phyloP scores from a whole-genome alignment of 2,113 vertebrate species.

The Deroptyus accipitrinus region DNA sequence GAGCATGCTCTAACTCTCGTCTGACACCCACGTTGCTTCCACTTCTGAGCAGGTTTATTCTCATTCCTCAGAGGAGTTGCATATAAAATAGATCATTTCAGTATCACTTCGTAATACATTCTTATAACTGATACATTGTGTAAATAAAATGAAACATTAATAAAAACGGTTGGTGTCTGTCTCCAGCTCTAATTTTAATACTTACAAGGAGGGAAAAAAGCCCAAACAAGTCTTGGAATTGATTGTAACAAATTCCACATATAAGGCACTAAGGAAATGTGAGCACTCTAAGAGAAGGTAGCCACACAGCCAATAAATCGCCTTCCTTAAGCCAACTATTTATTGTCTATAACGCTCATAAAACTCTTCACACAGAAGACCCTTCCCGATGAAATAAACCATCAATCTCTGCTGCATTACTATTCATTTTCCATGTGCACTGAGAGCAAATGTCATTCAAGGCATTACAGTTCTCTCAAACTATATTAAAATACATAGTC shows the following conservation, averaged over 20 bases:
- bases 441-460: slow-evolving; percentile 66
- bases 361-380: slow-evolving; percentile 57
- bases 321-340: slow-evolving; percentile 59
- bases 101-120: background rate
- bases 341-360: slow-evolving; percentile 62
- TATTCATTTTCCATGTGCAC: slow-evolving; percentile 64
- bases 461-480: slow-evolving; percentile 63
- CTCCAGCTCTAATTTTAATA: background rate
- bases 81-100: slow-evolving; percentile 46
- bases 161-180: slow-evolving; percentile 38
- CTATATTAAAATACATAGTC: slow-evolving; percentile 69
- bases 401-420: slow-evolving; percentile 60
- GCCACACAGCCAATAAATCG: slow-evolving; percentile 29
- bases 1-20: background rate
- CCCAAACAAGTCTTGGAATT: background rate
- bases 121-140: slow-evolving; percentile 27
- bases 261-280: background rate
- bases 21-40: background rate
- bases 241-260: slow-evolving; percentile 24
- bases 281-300: slow-evolving; percentile 16
- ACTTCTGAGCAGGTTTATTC: slow-evolving; percentile 42
- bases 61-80: slow-evolving; percentile 11
- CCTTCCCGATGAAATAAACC: slow-evolving; percentile 55
- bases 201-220: background rate
- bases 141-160: slow-evolving; percentile 50